Evolutionary conservation across 2,888 invertebrate genomes (phyloP), one percentile per base, ranked within the genome.

Genomic region (Macrosoma leucophasiata): DNA sequence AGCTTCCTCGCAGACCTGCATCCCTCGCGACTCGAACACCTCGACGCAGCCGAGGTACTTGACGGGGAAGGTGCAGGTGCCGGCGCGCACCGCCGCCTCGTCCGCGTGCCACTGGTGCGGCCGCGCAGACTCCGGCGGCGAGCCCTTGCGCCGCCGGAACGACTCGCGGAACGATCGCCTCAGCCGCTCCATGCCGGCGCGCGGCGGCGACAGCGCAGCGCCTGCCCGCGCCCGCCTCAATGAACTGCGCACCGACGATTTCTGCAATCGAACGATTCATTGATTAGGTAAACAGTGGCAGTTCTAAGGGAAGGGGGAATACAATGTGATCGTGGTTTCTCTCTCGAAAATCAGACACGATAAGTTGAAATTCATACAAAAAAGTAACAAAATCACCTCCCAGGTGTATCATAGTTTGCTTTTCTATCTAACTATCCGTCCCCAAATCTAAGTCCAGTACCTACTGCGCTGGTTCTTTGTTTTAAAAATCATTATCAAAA

Each of bases 1-100:
- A 29, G 99, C 99, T 77, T 98, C 98, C 77, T 99, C 99, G 86
- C 99, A 99, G 40, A 98, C 96, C 84, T 97, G 96, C 97, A 99
- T 99, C 29, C 99, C 99, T 63, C 99, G 89, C 5, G 98, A 98
- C 84, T 99, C 99, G 84, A 96, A 98, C 20, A 99, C 99, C 85
- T 99, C 99, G 27, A 98, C 97, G 75, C 98, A 97, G 47, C 99
- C 99, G 64, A 99, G 87, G 84, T 99, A 99, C 89, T 98, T 97
- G 54, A 99, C 98, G 51, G 94, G 92, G 86, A 99, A 99, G 62
- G 93, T 94, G 86, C 99, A 99, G 8, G 96, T 96, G 44, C 97
- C 97, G 33, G 94, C 93, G 25, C 98, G 88, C 13, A 99, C 99
- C 29, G 97, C 95, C 33, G 93, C 91, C 74, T 99, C 99, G 81